These are phyloP conservation scores for Platycheirus rosarum DNA, from an alignment of 2,888 invertebrate genomes.

Conservation along the genomic window DNA sequence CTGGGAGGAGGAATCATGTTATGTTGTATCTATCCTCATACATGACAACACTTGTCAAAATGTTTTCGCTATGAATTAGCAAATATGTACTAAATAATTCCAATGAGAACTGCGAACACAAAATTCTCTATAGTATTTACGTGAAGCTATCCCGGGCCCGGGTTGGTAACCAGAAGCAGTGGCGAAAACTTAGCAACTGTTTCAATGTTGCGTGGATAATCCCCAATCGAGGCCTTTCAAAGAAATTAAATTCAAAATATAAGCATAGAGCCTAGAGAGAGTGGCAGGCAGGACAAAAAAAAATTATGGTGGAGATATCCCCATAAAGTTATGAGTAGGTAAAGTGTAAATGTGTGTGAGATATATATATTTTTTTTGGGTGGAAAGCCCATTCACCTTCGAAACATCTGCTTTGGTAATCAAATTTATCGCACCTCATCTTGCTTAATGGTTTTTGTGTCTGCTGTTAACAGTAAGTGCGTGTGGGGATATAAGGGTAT, in stretches of 20 bases:
- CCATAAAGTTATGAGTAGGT: slow-evolving; percentile 2
- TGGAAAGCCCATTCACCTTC: slow-evolving; percentile 23
- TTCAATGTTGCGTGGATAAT: slow-evolving; percentile 53
- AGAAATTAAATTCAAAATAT: slow-evolving; percentile 51
- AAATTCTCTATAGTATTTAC: slow-evolving; percentile 56
- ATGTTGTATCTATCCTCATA: slow-evolving; percentile 57
- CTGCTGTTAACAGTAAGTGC: slow-evolving; percentile 34
- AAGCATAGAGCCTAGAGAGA: no score
- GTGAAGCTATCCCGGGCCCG: slow-evolving; percentile 11
- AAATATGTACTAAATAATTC: slow-evolving; percentile 70
- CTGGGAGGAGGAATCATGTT: slow-evolving; percentile 5
- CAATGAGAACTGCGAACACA: slow-evolving; percentile 56
- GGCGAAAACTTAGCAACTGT: slow-evolving; percentile 33
- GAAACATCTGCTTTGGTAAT: slow-evolving; percentile 61
- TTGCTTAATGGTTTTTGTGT: slow-evolving; percentile 52
- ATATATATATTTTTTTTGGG: slow-evolving; percentile 33
- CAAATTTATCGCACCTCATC: slow-evolving; percentile 70
- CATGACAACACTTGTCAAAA: slow-evolving; percentile 72
- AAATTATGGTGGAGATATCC: slow-evolving; percentile 18
- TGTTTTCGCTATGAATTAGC: slow-evolving; percentile 73
- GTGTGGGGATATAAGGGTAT: slow-evolving; percentile 32
- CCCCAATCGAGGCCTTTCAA: slow-evolving; percentile 38
- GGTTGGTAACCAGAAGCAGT: background rate
- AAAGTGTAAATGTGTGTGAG: slow-evolving; percentile 1
- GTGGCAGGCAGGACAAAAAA: slow-evolving; percentile 1